Percentiles rank a stretch among this genome's conserved stretches.
phyloP scores from a whole-genome alignment of 2,888 invertebrate species.

The Euphydryas editha region DNA sequence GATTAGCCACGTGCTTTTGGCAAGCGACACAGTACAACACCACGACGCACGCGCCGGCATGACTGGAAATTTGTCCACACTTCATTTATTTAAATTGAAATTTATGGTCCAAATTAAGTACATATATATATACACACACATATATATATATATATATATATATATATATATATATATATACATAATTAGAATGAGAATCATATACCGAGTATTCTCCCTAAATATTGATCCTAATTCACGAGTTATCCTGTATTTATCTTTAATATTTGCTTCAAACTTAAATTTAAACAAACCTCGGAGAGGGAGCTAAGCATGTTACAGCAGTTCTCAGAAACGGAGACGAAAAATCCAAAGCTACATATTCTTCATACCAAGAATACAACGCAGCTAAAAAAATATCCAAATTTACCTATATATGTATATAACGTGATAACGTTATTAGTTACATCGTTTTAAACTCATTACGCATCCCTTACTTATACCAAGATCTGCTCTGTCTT shows the following conservation, averaged over 20 bases:
- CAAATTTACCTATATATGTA: not conserved
- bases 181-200: no score
- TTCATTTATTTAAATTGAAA: no score
- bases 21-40: no score
- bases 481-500: conserved; percentile 85
- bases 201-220: no score
- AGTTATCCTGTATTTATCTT: not conserved
- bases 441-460: not conserved
- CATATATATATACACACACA: no score
- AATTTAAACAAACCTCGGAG: conserved; percentile 72
- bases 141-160: no score
- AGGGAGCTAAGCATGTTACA: conserved; percentile 87
- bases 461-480: conserved; percentile 65
- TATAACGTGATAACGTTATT: not conserved
- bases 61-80: no score
- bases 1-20: no score
- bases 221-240: no score
- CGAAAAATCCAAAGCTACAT: conserved; percentile 85
- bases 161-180: no score
- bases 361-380: conserved; percentile 86
- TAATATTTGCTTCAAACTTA: conserved; percentile 46
- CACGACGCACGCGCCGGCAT: no score
- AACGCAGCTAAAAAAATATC: conserved; percentile 70
- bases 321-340: conserved; percentile 84
- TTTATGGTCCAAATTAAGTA: no score